Conservation (phyloP, 1,140 invertebrate species). For the Drosophila elegans region DNA sequence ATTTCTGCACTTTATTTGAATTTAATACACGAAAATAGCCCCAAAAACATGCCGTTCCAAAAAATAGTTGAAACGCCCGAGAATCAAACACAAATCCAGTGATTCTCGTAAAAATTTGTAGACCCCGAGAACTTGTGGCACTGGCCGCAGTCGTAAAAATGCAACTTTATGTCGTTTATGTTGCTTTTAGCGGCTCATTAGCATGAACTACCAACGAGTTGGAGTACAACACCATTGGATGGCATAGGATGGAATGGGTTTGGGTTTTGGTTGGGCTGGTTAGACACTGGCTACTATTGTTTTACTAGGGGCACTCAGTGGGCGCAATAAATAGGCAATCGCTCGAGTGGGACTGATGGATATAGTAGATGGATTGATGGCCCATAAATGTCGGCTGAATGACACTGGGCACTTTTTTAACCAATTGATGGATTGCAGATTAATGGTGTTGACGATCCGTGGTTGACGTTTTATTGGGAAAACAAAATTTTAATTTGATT, state of each 20-base stretch:
- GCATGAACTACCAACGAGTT: slow-evolving; percentile 54
- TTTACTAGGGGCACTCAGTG: slow-evolving; percentile 69
- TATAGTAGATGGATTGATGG: slow-evolving; percentile 41
- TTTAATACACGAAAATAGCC: slow-evolving; percentile 80
- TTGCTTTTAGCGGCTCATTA: slow-evolving; percentile 82
- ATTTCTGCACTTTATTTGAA: slow-evolving; percentile 82
- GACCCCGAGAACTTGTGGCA: slow-evolving; percentile 58
- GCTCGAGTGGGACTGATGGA: slow-evolving; percentile 9
- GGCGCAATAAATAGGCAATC: slow-evolving; percentile 40
- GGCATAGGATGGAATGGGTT: neutral
- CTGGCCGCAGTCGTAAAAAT: slow-evolving; percentile 71
- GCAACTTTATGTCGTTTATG: slow-evolving; percentile 82
- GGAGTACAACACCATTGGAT: slow-evolving; percentile 25
- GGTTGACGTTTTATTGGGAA: slow-evolving; percentile 4
- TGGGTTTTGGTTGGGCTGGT: neutral
- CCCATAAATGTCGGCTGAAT: slow-evolving; percentile 26
- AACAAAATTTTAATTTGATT: slow-evolving; percentile 42
- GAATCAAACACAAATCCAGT: slow-evolving; percentile 56
- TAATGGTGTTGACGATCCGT: slow-evolving; percentile 38
- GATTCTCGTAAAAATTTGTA: slow-evolving; percentile 79
- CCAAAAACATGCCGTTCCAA: slow-evolving; percentile 34
- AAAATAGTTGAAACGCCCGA: slow-evolving; percentile 47
- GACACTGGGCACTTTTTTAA: slow-evolving; percentile 38
- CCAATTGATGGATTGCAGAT: slow-evolving; percentile 42
- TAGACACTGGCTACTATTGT: slow-evolving; percentile 44